These are phyloP conservation scores for Trichopria drosophilae DNA, from an alignment of 2,888 invertebrate genomes.

Conservation along the genomic window DNA sequence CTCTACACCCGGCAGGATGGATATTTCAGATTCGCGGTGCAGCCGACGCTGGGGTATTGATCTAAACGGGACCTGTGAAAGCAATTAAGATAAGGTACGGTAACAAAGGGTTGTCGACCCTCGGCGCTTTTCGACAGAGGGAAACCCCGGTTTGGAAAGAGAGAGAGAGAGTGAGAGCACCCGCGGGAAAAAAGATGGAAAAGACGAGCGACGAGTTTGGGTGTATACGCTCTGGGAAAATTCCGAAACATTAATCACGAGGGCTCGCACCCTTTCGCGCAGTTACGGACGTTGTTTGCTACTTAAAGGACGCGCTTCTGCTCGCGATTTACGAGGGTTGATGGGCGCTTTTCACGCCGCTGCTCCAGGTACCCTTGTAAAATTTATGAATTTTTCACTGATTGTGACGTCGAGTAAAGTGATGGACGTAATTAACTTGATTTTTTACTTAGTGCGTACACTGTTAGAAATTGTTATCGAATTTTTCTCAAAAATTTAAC, in stretches of 20 bases:
- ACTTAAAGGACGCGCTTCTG: slow-evolving; percentile 29
- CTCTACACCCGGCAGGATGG: too few species aligned
- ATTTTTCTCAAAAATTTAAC: too few species aligned
- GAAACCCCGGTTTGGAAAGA: too few species aligned
- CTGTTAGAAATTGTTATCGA: too few species aligned
- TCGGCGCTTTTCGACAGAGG: slow-evolving; percentile 42
- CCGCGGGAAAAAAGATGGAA: slow-evolving; percentile 29
- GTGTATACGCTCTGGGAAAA: slow-evolving; percentile 34
- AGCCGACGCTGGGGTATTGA: slow-evolving; percentile 51
- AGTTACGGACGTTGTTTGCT: slow-evolving; percentile 25
- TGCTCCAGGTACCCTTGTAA: too few species aligned
- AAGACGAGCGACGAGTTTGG: slow-evolving; percentile 27
- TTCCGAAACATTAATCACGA: slow-evolving; percentile 39
- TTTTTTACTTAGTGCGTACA: too few species aligned
- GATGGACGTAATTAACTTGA: too few species aligned
- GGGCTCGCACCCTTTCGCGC: slow-evolving; percentile 36
- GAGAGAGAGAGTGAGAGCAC: slow-evolving; percentile 26
- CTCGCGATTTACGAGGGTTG: too few species aligned
- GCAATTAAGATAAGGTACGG: slow-evolving; percentile 57
- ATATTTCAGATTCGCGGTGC: slow-evolving; percentile 48
- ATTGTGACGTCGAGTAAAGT: too few species aligned
- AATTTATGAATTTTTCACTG: too few species aligned
- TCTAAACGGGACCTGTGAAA: slow-evolving; percentile 56
- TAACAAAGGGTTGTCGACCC: slow-evolving; percentile 56
- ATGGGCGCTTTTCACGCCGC: too few species aligned